A percentile compares a stretch with the other conserved stretches of the same genome.
These are phyloP conservation scores for Pseudomyrmex sp. DNA, from an alignment of 1,140 invertebrate species.

Conservation along the genomic window DNA sequence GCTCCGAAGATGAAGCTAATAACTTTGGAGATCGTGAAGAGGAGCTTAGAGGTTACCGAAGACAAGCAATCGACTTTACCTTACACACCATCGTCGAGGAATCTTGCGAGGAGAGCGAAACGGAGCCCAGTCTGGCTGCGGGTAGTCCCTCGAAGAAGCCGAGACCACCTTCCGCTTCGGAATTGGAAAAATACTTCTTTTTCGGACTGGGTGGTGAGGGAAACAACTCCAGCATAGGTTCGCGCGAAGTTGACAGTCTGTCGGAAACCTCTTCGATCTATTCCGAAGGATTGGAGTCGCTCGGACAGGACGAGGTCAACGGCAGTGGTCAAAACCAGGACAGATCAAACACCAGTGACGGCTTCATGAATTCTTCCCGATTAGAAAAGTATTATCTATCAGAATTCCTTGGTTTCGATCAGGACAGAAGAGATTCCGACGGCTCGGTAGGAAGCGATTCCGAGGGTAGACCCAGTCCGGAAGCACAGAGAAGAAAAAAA, in stretches of 20 bases:
- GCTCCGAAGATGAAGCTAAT: constrained; percentile 86
- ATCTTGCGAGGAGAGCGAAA: constrained; percentile 95
- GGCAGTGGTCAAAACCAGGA: constrained; percentile 81
- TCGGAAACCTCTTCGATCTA: constrained; percentile 96
- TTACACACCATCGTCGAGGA: constrained; percentile 97
- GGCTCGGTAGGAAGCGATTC: constrained; percentile 94
- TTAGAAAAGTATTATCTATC: constrained; percentile 96
- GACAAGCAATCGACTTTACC: constrained; percentile 94
- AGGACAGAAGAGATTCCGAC: constrained; percentile 90
- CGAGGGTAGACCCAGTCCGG: constrained; percentile 93
- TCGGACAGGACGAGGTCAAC: constrained; percentile 84
- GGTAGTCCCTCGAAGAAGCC: constrained; percentile 85
- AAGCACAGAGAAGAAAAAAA: constrained; percentile 91
- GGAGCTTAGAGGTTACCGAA: constrained; percentile 92
- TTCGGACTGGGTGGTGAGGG: constrained; percentile 92
- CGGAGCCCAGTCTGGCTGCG: constrained; percentile 85
- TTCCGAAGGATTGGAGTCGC: constrained; percentile 92
- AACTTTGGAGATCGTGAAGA: constrained; percentile 89
- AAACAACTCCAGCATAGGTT: constrained; percentile 84
- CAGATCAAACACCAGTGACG: constrained; percentile 87
- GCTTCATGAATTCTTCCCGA: constrained; percentile 91
- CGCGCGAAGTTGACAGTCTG: constrained; percentile 88
- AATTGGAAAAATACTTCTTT: constrained; percentile 96
- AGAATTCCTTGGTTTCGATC: constrained; percentile 93
- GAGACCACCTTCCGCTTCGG: constrained; percentile 90